These are phyloP conservation scores for Apodemia mormo DNA, from an alignment of 2,888 invertebrate species.

Conservation along the genomic window DNA sequence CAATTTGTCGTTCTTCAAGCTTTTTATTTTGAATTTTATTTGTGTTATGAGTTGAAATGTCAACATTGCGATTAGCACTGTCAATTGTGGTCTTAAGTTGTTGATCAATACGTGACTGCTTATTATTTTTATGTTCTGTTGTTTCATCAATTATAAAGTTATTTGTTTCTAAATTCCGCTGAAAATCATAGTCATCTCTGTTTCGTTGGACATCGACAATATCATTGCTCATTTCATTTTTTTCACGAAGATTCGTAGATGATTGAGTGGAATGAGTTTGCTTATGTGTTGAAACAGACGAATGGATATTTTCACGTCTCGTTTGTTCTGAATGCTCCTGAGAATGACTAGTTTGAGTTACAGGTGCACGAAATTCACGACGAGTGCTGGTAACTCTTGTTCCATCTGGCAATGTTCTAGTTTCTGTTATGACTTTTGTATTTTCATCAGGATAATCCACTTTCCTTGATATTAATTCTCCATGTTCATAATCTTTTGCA, in stretches of 20 bases:
- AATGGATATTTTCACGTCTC: conserved; percentile 54
- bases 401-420: conserved; percentile 85
- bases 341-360: conserved; percentile 56
- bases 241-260: conserved; percentile 50
- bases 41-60: conserved; percentile 30
- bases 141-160: background rate
- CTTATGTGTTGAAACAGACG: conserved; percentile 50
- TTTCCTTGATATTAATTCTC: conserved; percentile 79
- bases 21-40: conserved; percentile 38
- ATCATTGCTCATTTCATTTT: conserved; percentile 47
- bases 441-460: conserved; percentile 84
- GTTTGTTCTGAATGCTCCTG: conserved; percentile 57
- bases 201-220: conserved; percentile 64
- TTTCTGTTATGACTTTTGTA: conserved; percentile 85
- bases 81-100: conserved; percentile 40
- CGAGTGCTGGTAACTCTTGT: conserved; percentile 85
- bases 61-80: conserved; percentile 41
- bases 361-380: conserved; percentile 81
- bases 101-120: conserved; percentile 18
- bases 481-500: conserved; percentile 52
- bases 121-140: conserved; percentile 17
- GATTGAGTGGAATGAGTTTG: conserved; percentile 52
- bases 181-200: conserved; percentile 58
- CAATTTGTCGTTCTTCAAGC: conserved; percentile 45
- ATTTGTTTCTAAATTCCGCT: conserved; percentile 27